These are phyloP conservation scores for Sander lucioperca DNA, from an alignment of 2,113 vertebrate genomes.

Conservation along the genomic window DNA sequence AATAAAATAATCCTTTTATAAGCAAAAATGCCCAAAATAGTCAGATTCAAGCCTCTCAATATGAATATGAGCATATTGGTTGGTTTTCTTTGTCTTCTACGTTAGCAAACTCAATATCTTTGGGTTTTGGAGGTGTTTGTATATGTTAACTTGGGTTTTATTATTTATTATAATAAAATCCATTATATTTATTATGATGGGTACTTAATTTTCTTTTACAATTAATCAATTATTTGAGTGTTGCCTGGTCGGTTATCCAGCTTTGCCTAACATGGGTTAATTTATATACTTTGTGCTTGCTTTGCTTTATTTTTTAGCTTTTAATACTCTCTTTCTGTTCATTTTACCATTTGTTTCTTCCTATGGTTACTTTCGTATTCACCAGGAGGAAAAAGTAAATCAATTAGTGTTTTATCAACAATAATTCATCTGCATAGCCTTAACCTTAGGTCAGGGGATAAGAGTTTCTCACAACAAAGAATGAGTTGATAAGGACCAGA, in stretches of 20 bases:
- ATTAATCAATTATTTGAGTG: not conserved
- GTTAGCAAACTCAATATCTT: not conserved
- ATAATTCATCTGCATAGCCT: not conserved
- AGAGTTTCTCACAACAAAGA: constrained; percentile 2
- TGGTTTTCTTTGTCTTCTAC: not conserved
- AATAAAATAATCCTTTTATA: too few relatives aligned
- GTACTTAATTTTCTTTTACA: not conserved
- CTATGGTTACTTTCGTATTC: not conserved
- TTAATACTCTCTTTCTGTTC: not conserved
- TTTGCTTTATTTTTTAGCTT: not conserved
- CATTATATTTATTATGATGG: too few relatives aligned
- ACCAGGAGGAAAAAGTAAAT: not conserved
- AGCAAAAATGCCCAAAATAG: not conserved
- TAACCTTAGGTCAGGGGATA: constrained; percentile 25
- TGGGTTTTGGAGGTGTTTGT: not conserved
- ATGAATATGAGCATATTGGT: not conserved
- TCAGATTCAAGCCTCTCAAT: not conserved
- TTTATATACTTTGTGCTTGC: not conserved
- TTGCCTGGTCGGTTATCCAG: not conserved
- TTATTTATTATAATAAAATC: too few relatives aligned
- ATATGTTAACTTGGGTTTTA: not conserved
- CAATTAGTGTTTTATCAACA: not conserved
- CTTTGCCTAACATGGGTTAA: not conserved
- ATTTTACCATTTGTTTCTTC: not conserved
- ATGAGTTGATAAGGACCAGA: constrained; percentile 1